phyloP scores from a whole-genome alignment of 2,113 vertebrate genomes.

The Hyla sarda region DNA sequence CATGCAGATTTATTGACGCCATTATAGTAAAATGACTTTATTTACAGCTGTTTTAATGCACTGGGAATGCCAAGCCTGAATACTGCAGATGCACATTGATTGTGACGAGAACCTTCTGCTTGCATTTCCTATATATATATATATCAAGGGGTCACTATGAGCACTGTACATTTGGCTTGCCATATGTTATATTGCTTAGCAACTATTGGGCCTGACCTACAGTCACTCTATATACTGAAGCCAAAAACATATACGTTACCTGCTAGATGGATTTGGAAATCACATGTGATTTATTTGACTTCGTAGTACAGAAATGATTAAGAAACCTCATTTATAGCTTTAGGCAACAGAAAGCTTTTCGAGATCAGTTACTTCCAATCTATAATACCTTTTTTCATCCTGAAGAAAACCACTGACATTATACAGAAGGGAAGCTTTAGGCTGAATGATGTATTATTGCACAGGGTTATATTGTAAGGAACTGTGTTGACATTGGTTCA shows the following conservation, averaged over 20 bases:
- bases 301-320: conserved; percentile 46
- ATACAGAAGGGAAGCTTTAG: conserved; percentile 33
- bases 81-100: conserved; percentile 47
- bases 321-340: conserved; percentile 50
- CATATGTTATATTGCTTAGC: conserved; percentile 23
- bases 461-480: conserved; percentile 28
- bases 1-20: conserved; percentile 40
- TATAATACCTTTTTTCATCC: conserved; percentile 40
- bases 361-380: conserved; percentile 53
- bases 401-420: conserved; percentile 47
- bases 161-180: conserved; percentile 17
- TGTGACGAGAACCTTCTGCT: conserved; percentile 44
- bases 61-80: conserved; percentile 5
- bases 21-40: conserved; percentile 36
- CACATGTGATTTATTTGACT: conserved; percentile 48
- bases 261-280: conserved; percentile 42
- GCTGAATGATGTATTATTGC: conserved; percentile 48
- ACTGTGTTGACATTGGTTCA: conserved; percentile 21
- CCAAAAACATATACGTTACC: conserved; percentile 36
- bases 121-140: conserved; percentile 45
- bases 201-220: conserved; percentile 3
- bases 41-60: conserved; percentile 27
- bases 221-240: neutral
- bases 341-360: conserved; percentile 56
- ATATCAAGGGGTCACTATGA: conserved; percentile 34